These are phyloP conservation scores for Vultur gryphus DNA, from an alignment of 2,797 vertebrate species.

Conservation along the genomic window DNA sequence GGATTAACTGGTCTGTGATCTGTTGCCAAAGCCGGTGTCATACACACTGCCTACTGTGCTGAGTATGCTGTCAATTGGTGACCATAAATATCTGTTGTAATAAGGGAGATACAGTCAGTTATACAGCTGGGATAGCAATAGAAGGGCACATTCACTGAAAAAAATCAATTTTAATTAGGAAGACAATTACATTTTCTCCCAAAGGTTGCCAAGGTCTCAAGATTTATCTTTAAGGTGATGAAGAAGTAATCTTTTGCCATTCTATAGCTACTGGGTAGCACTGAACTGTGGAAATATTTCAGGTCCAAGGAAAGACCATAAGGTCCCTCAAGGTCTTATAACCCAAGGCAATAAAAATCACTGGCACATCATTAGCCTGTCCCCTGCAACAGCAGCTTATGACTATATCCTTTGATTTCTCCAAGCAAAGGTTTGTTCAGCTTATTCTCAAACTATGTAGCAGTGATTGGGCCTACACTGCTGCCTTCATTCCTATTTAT, in stretches of 20 bases:
- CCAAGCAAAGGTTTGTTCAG: neutral
- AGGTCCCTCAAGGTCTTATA: slow-evolving; percentile 46
- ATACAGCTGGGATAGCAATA: slow-evolving; percentile 20
- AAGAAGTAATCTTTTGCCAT: slow-evolving; percentile 54
- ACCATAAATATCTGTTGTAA: slow-evolving; percentile 62
- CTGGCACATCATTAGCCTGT: slow-evolving; percentile 47
- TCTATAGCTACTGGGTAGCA: slow-evolving; percentile 17
- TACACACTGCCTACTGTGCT: neutral
- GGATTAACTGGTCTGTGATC: neutral
- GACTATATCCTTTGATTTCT: slow-evolving; percentile 31
- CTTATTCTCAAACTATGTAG: neutral
- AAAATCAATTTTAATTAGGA: slow-evolving; percentile 76
- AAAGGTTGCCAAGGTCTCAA: slow-evolving; percentile 62
- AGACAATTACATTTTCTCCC: slow-evolving; percentile 70
- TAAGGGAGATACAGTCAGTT: slow-evolving; percentile 46
- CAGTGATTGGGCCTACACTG: neutral
- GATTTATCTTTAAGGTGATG: slow-evolving; percentile 69
- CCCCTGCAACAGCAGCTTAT: slow-evolving; percentile 21
- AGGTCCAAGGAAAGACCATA: slow-evolving; percentile 24
- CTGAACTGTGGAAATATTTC: slow-evolving; percentile 38
- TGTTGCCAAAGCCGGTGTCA: neutral
- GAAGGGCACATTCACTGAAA: slow-evolving; percentile 61
- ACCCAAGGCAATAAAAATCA: slow-evolving; percentile 48
- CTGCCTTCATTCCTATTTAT: neutral
- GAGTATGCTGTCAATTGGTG: slow-evolving; percentile 32